Evolutionary conservation across 2,797 vertebrate genomes (phyloP).

Genomic region (Liasis olivaceus): DNA sequence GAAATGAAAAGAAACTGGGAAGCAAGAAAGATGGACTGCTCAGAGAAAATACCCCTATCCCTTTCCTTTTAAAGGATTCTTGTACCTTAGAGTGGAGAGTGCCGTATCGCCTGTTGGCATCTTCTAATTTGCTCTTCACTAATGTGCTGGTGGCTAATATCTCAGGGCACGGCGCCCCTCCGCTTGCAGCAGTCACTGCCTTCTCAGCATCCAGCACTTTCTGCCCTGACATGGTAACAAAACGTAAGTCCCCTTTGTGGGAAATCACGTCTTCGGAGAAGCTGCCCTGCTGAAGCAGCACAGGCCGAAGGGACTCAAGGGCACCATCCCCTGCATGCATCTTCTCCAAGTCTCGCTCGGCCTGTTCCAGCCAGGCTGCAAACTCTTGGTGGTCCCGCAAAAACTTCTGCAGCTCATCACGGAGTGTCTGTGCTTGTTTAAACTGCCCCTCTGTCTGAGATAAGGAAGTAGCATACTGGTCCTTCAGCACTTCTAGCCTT

Average conservation of each 20-base stretch:
- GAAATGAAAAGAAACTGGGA: neutral
- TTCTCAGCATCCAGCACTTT: conserved; percentile 90
- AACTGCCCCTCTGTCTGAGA: conserved; percentile 82
- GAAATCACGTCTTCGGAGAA: conserved; percentile 93
- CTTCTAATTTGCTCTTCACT: conserved; percentile 85
- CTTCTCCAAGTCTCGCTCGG: conserved; percentile 82
- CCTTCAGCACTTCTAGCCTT: conserved; percentile 81
- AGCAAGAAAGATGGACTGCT: neutral
- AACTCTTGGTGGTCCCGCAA: conserved; percentile 85
- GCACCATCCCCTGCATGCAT: conserved; percentile 77
- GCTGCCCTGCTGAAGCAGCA: conserved; percentile 85
- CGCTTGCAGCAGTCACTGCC: conserved; percentile 50
- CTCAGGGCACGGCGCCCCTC: conserved; percentile 66
- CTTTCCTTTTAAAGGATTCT: neutral
- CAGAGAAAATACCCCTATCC: neutral
- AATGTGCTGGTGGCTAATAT: conserved; percentile 75
- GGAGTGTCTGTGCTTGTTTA: conserved; percentile 82
- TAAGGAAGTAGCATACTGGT: conserved; percentile 80
- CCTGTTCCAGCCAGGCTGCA: conserved; percentile 86
- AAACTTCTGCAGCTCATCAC: conserved; percentile 92
- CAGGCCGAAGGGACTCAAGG: conserved; percentile 70
- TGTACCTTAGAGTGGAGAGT: conserved; percentile 87
- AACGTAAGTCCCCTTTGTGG: conserved; percentile 96
- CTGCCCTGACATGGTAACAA: conserved; percentile 93
- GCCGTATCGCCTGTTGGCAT: conserved; percentile 86